Evolutionary conservation across 2,113 vertebrate species (phyloP).

Genomic region (Dendrocopos noguchii): DNA sequence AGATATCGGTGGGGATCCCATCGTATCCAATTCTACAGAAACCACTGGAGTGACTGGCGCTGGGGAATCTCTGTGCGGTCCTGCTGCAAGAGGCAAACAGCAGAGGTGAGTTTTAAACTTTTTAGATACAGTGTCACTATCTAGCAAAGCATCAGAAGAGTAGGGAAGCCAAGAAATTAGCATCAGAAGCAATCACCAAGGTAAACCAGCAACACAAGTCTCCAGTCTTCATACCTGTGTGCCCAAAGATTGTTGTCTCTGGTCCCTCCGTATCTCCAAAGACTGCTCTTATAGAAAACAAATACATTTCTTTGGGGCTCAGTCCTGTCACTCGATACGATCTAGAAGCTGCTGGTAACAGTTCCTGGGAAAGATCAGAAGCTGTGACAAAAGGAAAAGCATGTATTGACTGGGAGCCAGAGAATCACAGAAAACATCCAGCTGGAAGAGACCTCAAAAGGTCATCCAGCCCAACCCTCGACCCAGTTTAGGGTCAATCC

Average conservation of each 20-base stretch:
- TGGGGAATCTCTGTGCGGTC: not conserved
- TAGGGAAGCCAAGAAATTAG: not conserved
- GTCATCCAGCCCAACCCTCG: too few relatives aligned
- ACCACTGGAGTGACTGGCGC: accelerated
- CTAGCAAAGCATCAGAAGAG: not conserved
- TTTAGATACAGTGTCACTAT: not conserved
- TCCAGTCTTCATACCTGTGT: slow-evolving; percentile 75
- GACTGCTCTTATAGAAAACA: slow-evolving; percentile 83
- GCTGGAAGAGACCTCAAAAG: too few relatives aligned
- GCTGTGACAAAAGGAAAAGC: slow-evolving; percentile 66
- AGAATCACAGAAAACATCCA: not conserved
- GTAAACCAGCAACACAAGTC: not conserved
- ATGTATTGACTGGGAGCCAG: not conserved
- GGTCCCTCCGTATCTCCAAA: slow-evolving; percentile 83
- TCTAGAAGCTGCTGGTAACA: slow-evolving; percentile 70
- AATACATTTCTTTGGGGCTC: slow-evolving; percentile 76
- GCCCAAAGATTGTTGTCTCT: slow-evolving; percentile 72
- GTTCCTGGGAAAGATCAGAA: slow-evolving; percentile 76
- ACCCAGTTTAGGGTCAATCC: too few relatives aligned
- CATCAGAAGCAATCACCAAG: not conserved
- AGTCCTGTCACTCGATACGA: slow-evolving; percentile 76
- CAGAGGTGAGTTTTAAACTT: not conserved
- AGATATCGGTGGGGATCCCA: accelerated
- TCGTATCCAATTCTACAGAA: accelerated
- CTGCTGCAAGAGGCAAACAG: not conserved